A percentile compares a stretch with the other conserved stretches of the same genome.
These are phyloP conservation scores for Chinchilla lanigera DNA, from an alignment of 2,113 vertebrate genomes.

Conservation along the genomic window DNA sequence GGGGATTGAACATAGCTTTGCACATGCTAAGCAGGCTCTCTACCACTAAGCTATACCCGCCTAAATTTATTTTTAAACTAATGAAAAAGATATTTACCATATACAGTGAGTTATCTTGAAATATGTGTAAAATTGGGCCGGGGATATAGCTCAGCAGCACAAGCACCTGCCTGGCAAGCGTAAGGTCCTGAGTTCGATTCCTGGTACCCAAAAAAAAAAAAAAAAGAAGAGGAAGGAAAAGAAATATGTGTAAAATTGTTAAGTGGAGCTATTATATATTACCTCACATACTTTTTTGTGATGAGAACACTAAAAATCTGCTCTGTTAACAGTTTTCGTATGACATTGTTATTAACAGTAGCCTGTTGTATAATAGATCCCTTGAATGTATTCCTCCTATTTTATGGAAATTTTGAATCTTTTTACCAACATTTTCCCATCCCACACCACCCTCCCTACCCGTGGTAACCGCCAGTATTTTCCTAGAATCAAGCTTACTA, in stretches of 20 bases:
- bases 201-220: no score
- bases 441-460: no score
- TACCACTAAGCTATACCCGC: neutral
- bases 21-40: neutral
- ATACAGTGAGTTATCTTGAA: neutral
- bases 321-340: neutral
- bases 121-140: neutral
- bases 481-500: neutral
- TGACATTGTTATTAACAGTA: neutral
- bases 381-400: neutral
- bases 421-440: neutral
- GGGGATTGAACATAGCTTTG: neutral
- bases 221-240: no score
- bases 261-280: neutral
- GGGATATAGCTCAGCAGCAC: no score
- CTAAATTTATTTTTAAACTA: neutral
- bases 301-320: neutral
- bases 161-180: no score
- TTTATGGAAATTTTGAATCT: neutral
- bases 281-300: neutral
- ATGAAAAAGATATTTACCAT: neutral
- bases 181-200: no score
- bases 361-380: neutral
- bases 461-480: neutral
- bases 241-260: no score